phyloP scores from a whole-genome alignment of 2,888 invertebrate species.

The Arenicola marina region DNA sequence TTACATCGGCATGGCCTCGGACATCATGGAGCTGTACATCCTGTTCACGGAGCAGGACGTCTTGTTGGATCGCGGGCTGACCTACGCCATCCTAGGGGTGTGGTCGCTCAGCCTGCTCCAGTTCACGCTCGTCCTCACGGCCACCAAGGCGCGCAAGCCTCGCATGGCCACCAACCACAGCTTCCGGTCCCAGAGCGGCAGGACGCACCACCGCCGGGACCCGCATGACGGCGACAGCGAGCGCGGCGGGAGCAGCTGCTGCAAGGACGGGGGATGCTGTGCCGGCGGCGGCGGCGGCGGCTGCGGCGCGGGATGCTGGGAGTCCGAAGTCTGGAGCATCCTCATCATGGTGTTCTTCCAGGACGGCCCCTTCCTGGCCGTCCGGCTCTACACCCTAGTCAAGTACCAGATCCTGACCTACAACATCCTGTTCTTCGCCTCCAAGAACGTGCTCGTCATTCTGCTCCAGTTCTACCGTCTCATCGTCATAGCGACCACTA shows the following conservation, averaged over 20 bases:
- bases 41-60: constrained; percentile 46
- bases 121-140: constrained; percentile 56
- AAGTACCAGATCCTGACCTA: constrained; percentile 46
- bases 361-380: constrained; percentile 62
- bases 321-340: constrained; percentile 62
- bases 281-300: not conserved
- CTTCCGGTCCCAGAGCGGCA: not conserved
- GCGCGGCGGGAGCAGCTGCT: not conserved
- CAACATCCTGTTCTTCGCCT: constrained; percentile 55
- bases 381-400: constrained; percentile 48
- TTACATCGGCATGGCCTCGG: constrained; percentile 59
- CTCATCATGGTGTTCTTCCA: constrained; percentile 61
- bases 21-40: constrained; percentile 49
- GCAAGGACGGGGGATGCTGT: constrained; percentile 2
- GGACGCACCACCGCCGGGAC: too few species aligned
- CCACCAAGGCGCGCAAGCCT: constrained; percentile 46
- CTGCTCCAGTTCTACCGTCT: constrained; percentile 45
- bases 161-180: constrained; percentile 30
- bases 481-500: too few species aligned
- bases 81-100: constrained; percentile 61
- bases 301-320: constrained; percentile 22
- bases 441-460: constrained; percentile 47
- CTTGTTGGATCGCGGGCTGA: constrained; percentile 43
- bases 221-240: too few species aligned
- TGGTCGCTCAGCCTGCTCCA: constrained; percentile 58